Evolutionary conservation across 2,888 invertebrate genomes (phyloP).

Genomic region (Pachymerium ferrugineum): DNA sequence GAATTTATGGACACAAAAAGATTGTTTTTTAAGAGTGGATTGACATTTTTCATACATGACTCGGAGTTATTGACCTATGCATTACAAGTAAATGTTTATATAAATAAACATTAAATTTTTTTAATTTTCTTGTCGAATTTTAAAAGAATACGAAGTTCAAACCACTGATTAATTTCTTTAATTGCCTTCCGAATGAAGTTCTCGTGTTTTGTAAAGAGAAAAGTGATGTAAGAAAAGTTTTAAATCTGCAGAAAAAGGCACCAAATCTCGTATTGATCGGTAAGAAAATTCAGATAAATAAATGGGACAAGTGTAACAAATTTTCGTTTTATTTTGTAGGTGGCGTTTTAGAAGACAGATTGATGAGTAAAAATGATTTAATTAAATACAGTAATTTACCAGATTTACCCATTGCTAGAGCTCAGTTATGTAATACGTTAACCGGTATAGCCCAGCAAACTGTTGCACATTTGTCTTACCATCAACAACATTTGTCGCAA

Average conservation of each 20-base stretch:
- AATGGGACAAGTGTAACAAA: neutral
- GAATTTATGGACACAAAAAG: neutral
- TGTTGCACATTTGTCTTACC: neutral
- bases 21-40: neutral
- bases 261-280: neutral
- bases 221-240: neutral
- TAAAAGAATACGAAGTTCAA: neutral
- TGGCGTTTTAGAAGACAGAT: neutral
- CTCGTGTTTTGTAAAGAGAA: neutral
- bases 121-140: neutral
- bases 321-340: neutral
- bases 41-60: neutral
- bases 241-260: neutral
- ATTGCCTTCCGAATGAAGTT: neutral
- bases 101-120: neutral
- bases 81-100: neutral
- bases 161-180: neutral
- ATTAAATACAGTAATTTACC: neutral
- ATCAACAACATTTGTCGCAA: neutral
- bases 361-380: neutral
- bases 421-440: neutral
- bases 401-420: neutral
- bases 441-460: neutral
- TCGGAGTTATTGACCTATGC: neutral
- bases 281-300: neutral